Evolutionary conservation across 2,888 invertebrate species (phyloP), one percentile per base, ranked within the genome.

Genomic region (Drosophila mulleri): DNA sequence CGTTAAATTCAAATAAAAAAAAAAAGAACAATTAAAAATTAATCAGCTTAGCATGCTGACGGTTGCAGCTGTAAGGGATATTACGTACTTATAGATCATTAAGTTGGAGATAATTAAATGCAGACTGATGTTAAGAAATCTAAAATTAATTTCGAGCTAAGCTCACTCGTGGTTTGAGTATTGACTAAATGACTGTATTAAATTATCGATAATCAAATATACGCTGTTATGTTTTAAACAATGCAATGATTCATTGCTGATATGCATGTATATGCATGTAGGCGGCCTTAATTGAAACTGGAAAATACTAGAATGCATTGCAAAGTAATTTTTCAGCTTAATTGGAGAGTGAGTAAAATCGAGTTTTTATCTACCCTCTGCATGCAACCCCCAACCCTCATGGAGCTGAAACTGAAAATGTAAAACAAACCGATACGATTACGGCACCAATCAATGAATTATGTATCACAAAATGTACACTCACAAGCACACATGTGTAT

Each of bases 371-470:
- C 73, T 63, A 78, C 79, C 74, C 81, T 42, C 47, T 35, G 44
- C 29, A 61, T 35, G 61, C 75, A 78, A 66, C 77, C 67, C 66
- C 70, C 23, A 72, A 47, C 6, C 42, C 29, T 11, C 18, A 3
- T 11, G 29, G 9, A 3, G 4, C 16, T 48, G 47, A 47, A 14
- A 29, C 12, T 35, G 60, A 18, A 54, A 45, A 35, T n/a, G 44
- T 54, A 62, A 53, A 37, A 16, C 53, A 23, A 39, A 39, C 48
- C 67, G 67, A 67, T 72, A 20, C 59, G 63, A 78, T 79, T 79
- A 72, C 66, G 50, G 48, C 52, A 59, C 52, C 73, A 86, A 83
- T 86, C 87, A 83, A 83, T 83, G 80, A 82, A 67, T 75, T 83
- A 76, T 81, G 70, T 78, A 75, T 47, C 57, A 41, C 72, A 39